These are phyloP conservation scores for Holothuria scabra DNA, from an alignment of 53 echinoderm and acorn worm species.

Conservation along the genomic window DNA sequence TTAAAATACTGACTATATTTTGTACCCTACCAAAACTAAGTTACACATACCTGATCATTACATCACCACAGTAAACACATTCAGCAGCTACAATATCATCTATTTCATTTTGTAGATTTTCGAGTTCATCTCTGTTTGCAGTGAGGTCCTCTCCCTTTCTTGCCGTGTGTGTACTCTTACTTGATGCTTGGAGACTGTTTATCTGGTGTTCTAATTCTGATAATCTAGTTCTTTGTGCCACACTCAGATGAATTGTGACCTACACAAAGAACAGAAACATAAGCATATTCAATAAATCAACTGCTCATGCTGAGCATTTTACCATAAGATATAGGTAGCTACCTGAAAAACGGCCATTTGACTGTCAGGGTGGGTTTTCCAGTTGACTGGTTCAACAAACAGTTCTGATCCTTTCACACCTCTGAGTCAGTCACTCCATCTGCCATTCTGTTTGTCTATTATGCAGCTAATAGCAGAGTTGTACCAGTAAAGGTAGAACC, in stretches of 20 bases:
- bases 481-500: no score
- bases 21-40: no score
- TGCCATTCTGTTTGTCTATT: no score
- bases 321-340: no score
- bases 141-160: conserved; percentile 54
- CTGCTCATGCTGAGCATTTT: no score
- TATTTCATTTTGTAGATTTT: conserved; percentile 78
- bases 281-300: neutral
- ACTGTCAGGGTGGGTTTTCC: no score
- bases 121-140: conserved; percentile 86
- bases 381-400: no score
- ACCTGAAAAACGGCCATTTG: no score
- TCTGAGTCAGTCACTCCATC: no score
- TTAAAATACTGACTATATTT: no score
- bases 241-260: conserved; percentile 87
- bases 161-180: conserved; percentile 39
- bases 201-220: conserved; percentile 77
- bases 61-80: conserved; percentile 96
- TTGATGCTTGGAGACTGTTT: conserved; percentile 49
- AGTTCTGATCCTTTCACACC: no score
- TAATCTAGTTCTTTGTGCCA: conserved; percentile 71
- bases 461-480: no score
- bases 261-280: conserved; percentile 11
- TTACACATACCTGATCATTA: conserved; percentile 88
- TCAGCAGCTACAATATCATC: conserved; percentile 98